Base-by-base conservation (phyloP, 2,113 vertebrate species). In the Nansenia antarctica region DNA sequence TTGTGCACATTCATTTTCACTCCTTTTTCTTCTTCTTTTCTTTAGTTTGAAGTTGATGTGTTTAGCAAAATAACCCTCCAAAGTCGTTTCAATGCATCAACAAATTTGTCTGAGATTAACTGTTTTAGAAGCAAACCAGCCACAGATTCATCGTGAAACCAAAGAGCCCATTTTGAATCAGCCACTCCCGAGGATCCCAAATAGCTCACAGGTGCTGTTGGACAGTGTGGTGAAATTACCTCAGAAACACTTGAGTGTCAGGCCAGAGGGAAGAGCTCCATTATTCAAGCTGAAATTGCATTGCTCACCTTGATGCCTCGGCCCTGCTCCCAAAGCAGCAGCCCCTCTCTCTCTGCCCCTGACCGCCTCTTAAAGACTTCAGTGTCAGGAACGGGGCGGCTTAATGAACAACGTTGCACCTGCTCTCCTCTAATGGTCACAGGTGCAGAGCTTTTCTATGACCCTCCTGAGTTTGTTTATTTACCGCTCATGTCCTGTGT, bases 241-340 rank as follows among this genome's bases (percentile, higher is more conserved):
- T 71, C 77, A 76, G 79, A 84, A 80, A 83, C 84, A 85, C 84
- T 85, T 77, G 81, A 82, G 84, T 85, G 85, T 86, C 85, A 87
- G 80, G 79, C 83, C 77, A 65, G 65, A 70, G 78, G 85, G 83
- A 85, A 82, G 75, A 76, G 81, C 82, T 86, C 85, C 85, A 90
- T 90, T 91, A 90, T 89, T 91, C 89, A 89, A 80, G 76, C 83
- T 73, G 85, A 85, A 89, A 91, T 90, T 91, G 84, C 86, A 83
- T 92, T 65, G 83, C 84, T 88, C 87, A 90, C 82, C 88, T 90
- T 88, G 83, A 86, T 85, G 85, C 84, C 70, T 81, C 80, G 67
- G 77, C 83, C 81, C 60, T 57, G 37, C 73, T 87, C 85, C 83
- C 85, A 86, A n/a, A n/a, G n/a, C n/a, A 85, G 86, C 84, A 85